Conservation (phyloP, 2,888 invertebrate species). For the Drosophila kuntzei region DNA sequence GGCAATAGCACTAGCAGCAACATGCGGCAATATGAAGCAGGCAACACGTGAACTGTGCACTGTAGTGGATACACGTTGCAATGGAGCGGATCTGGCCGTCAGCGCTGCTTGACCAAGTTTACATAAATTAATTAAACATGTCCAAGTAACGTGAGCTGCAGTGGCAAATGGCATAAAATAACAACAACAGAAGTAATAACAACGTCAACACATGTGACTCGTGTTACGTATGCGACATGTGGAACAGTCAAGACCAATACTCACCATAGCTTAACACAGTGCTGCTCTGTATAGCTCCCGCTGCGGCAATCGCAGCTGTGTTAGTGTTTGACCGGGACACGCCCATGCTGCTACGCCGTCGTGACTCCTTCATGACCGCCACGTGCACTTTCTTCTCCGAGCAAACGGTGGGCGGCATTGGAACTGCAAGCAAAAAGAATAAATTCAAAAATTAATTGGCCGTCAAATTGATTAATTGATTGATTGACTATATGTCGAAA, state of each 20-base stretch:
- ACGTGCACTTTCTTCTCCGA: slow-evolving; percentile 82
- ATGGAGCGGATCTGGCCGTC: slow-evolving; percentile 9
- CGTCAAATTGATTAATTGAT: slow-evolving; percentile 63
- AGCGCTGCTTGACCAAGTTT: slow-evolving; percentile 47
- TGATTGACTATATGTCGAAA: slow-evolving; percentile 38
- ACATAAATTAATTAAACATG: slow-evolving; percentile 75
- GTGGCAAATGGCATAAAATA: slow-evolving; percentile 7
- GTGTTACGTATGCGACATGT: slow-evolving; percentile 60
- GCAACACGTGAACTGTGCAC: slow-evolving; percentile 61
- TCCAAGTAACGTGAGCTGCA: slow-evolving; percentile 62
- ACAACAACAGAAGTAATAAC: slow-evolving; percentile 15
- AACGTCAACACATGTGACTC: slow-evolving; percentile 14
- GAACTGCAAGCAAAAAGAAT: slow-evolving; percentile 36
- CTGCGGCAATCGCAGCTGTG: slow-evolving; percentile 10
- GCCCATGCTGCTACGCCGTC: slow-evolving; percentile 49
- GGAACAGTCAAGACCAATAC: slow-evolving; percentile 28
- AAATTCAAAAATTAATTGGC: slow-evolving; percentile 61
- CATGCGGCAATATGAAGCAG: slow-evolving; percentile 43
- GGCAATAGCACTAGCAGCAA: slow-evolving; percentile 27
- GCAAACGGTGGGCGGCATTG: slow-evolving; percentile 85
- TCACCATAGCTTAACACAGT: slow-evolving; percentile 52
- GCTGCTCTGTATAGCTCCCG: slow-evolving; percentile 37
- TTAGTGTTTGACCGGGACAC: slow-evolving; percentile 29
- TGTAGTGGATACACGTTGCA: slow-evolving; percentile 49
- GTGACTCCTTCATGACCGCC: slow-evolving; percentile 50